Conservation (phyloP, 2,113 vertebrate species). For the Pangasianodon gigas region DNA sequence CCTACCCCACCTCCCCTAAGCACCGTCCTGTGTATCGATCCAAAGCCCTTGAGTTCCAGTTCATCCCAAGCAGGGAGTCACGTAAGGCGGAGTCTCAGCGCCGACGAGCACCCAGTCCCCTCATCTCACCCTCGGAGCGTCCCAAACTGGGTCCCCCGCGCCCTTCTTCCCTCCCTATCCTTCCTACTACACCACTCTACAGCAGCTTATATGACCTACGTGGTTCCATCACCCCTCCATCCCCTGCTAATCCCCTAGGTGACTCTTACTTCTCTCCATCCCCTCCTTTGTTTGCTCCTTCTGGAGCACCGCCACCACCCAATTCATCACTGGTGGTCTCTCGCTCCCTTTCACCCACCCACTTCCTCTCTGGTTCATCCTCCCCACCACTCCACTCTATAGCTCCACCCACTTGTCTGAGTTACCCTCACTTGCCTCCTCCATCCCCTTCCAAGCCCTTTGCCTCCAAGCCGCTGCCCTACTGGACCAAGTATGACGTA, state of each 20-base stretch:
- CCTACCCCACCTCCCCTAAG: slow-evolving; percentile 78
- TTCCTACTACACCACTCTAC: slow-evolving; percentile 80
- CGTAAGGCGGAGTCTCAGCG: slow-evolving; percentile 77
- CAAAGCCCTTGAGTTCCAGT: slow-evolving; percentile 79
- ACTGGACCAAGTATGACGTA: slow-evolving; percentile 95
- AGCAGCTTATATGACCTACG: slow-evolving; percentile 76
- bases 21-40: slow-evolving; percentile 75
- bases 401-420: slow-evolving; percentile 77
- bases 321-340: slow-evolving; percentile 77
- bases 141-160: slow-evolving; percentile 81
- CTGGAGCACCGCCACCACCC: slow-evolving; percentile 77
- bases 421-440: slow-evolving; percentile 81
- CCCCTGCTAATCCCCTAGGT: slow-evolving; percentile 76
- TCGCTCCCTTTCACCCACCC: slow-evolving; percentile 85
- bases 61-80: slow-evolving; percentile 76
- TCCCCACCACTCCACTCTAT: slow-evolving; percentile 74
- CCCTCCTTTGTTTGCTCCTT: slow-evolving; percentile 79
- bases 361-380: slow-evolving; percentile 80
- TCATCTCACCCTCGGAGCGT: slow-evolving; percentile 81
- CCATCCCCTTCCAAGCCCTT: slow-evolving; percentile 88
- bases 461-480: slow-evolving; percentile 86
- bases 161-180: slow-evolving; percentile 86
- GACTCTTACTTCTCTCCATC: slow-evolving; percentile 84
- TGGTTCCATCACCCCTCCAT: slow-evolving; percentile 75
- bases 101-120: slow-evolving; percentile 85